Base-by-base conservation (phyloP, 2,888 invertebrate species). In the Alloplasta piceator region DNA sequence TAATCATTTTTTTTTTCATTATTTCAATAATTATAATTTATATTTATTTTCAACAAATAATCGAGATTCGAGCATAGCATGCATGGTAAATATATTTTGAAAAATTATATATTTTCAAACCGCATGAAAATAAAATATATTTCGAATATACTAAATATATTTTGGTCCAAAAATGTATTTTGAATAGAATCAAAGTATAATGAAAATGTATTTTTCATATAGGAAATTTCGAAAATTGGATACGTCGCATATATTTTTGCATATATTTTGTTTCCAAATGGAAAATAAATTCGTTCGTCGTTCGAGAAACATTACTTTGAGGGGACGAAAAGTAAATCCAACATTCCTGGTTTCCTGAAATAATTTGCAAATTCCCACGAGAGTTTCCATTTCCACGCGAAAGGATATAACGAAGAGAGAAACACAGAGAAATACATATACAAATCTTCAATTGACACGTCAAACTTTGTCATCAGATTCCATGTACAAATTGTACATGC, bases 281-380 rank as follows among this genome's bases (percentile, higher is more conserved):
- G 26, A 3, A 63, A 48, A 76, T 46, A 43, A 78, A 70, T 68
- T 14, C 74, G 66, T 64, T 78, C 68, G 73, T 68, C 78, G 70
- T 82, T 80, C 70, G 76, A 77, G 74, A 83, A 83, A 82, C 74
- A 80, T 72, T 74, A 64, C 64, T 74, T 71, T 39, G 60, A 14
- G 43, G 56, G 55, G 26, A 36, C 46, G 36, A 16, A 46, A 72
- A 74, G 63, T 68, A 55, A 55, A 63, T 46, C 14, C 58, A 46
- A 50, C 43, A 7, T 60, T 52, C 38, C 7, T 36, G 36, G 41
- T 73, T 61, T 43, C 48, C 14, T 4, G n/a, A 50, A 16, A 26
- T 50, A 68, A 79, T 56, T 56, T 48, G 16, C 56, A 12, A 63
- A 41, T 55, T 68, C 68, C 48, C 50, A 9, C n/a, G 48, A 52